Evolutionary conservation across 2,888 invertebrate species (phyloP).

Genomic region (Mimas tiliae): DNA sequence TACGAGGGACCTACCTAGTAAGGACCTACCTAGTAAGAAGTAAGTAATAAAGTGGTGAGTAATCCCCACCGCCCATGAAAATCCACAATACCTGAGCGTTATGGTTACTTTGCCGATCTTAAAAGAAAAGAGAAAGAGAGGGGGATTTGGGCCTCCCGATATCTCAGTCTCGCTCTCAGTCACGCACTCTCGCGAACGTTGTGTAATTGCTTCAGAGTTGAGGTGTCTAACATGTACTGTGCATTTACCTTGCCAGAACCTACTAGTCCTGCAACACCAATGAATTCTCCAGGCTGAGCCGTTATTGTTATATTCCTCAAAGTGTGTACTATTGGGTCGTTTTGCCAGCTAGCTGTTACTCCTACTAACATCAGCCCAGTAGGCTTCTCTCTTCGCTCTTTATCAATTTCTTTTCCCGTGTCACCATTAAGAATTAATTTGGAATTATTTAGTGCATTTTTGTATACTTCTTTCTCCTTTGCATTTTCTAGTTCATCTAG

Average conservation of each 20-base stretch:
- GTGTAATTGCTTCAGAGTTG: too few relatives aligned
- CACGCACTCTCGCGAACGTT: too few relatives aligned
- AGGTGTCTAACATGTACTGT: too few relatives aligned
- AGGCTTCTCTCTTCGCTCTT: constrained; percentile 50
- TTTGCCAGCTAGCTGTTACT: constrained; percentile 75
- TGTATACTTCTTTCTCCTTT: constrained; percentile 49
- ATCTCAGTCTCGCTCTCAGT: too few relatives aligned
- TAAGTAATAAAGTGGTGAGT: too few relatives aligned
- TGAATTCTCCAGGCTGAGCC: constrained; percentile 82
- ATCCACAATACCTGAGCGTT: too few relatives aligned
- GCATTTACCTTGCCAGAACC: constrained; percentile 88
- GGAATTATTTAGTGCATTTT: constrained; percentile 38
- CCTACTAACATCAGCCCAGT: constrained; percentile 65
- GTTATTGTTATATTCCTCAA: constrained; percentile 80
- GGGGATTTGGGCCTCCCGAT: too few relatives aligned
- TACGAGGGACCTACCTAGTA: too few relatives aligned
- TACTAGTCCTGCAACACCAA: constrained; percentile 90
- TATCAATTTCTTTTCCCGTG: constrained; percentile 50
- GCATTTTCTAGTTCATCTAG: constrained; percentile 68
- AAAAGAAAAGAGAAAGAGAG: too few relatives aligned
- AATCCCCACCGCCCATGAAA: too few relatives aligned
- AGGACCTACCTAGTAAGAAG: too few relatives aligned
- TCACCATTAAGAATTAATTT: constrained; percentile 54
- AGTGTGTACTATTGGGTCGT: constrained; percentile 81
- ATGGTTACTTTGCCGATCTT: too few relatives aligned